Evolutionary conservation across 2,797 vertebrate species (phyloP), one percentile per base, ranked within the genome.

Genomic region (Diplodus puntazzo): DNA sequence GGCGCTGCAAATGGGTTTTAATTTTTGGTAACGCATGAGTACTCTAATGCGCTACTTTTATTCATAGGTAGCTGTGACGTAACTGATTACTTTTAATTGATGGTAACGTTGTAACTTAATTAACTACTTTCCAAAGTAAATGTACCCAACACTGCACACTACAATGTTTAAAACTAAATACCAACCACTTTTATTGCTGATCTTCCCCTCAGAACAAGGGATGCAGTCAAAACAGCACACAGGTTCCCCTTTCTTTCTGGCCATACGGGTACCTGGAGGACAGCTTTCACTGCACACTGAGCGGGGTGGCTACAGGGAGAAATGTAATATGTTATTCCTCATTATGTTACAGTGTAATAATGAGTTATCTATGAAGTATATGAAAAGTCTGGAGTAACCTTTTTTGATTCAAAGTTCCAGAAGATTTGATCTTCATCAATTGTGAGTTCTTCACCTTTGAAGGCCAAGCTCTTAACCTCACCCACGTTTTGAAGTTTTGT

Each of bases 251-350:
- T 91, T 91, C 53, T n/a, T 84, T 59, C 70, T 71, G 20, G 88
- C 88, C 70, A 88, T 87, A 7, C 93, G 93, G 16, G 89, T 93
- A 2, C 95, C 95, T 39, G 89, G 86, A 63, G 75, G 85, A 79
- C 95, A 96, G 64, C 84, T 91, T 64, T 84, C 84, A 85, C 92
- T 95, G 81, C 95, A 96, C n/a, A 92, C 77, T 62, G 95, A 95
- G 23, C 7, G 62, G 1, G 94, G 92, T 0, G 81, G 81, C 95
- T 95, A 45, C 12, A 27, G 12, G 23, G 13, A 16, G 0, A 34
- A 8, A 20, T 71, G 3, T 11, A 52, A 21, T 21, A 2, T 52
- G 20, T 52, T 52, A n/a, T 5, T 52, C 50, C 11, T 17, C 7
- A 52, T 14, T 34, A 7, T 4, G 12, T 18, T 30, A 12, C 2